phyloP scores from a whole-genome alignment of 2,888 invertebrate genomes.

The Acleris cristana region DNA sequence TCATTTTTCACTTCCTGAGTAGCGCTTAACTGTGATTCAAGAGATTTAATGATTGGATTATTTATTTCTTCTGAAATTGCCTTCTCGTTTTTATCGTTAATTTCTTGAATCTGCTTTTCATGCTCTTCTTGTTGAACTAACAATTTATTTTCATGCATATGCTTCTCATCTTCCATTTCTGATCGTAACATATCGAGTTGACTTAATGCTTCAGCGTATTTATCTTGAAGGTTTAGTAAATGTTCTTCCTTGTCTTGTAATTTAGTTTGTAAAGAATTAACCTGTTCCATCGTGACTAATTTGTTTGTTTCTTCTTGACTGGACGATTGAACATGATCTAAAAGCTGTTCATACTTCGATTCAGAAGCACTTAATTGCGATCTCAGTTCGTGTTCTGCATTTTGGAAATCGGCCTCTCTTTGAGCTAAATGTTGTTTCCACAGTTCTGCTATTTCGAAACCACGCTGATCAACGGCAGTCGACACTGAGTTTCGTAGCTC shows the following conservation, averaged over 20 bases:
- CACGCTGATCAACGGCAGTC: conserved; percentile 86
- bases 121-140: conserved; percentile 75
- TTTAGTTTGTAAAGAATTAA: conserved; percentile 70
- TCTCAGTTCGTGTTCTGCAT: conserved; percentile 76
- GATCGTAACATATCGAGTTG: conserved; percentile 73
- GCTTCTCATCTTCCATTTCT: conserved; percentile 76
- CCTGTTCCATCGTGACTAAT: conserved; percentile 69
- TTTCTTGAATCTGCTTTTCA: conserved; percentile 66
- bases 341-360: conserved; percentile 73
- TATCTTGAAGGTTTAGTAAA: conserved; percentile 66
- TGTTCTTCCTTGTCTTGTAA: conserved; percentile 76
- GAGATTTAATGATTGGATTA: conserved; percentile 53
- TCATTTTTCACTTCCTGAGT: conserved; percentile 57
- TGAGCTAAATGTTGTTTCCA: conserved; percentile 88
- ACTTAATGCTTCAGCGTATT: conserved; percentile 69
- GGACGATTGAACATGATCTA: conserved; percentile 74
- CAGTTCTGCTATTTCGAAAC: conserved; percentile 87
- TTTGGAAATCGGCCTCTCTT: conserved; percentile 85
- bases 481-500: conserved; percentile 76
- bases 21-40: conserved; percentile 57
- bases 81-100: conserved; percentile 54
- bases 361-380: conserved; percentile 79
- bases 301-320: conserved; percentile 77
- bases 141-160: conserved; percentile 71
- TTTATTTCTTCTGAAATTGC: conserved; percentile 46